These are phyloP conservation scores for Phalloptychus januarius DNA, from an alignment of 2,797 vertebrate species.

Conservation along the genomic window DNA sequence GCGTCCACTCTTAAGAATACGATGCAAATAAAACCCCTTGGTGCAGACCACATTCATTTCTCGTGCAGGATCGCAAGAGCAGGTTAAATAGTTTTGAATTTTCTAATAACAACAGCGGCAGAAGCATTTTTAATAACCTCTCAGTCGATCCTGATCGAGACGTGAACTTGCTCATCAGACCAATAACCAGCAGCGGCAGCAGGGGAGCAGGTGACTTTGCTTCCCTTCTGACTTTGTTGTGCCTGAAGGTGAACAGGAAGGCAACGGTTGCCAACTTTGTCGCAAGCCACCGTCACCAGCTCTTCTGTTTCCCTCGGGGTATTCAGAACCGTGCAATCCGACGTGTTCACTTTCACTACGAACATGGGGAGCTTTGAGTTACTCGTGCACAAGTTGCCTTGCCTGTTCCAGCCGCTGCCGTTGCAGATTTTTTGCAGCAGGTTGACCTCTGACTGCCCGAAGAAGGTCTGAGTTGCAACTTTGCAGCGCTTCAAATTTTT, in stretches of 20 bases:
- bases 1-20: no score
- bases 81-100: neutral
- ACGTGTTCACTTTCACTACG: neutral
- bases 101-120: no score
- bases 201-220: neutral
- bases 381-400: neutral
- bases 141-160: neutral
- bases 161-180: neutral
- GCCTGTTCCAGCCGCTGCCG: neutral
- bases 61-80: neutral
- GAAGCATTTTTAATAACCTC: neutral
- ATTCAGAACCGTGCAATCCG: neutral
- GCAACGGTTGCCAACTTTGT: neutral
- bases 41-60: neutral
- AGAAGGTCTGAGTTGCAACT: neutral
- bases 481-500: neutral
- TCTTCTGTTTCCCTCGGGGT: neutral
- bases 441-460: fast-evolving
- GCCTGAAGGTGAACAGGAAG: neutral
- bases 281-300: neutral
- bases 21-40: no score
- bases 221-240: neutral
- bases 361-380: neutral
- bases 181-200: neutral
- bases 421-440: neutral